A percentile compares a stretch with the other conserved stretches of the same genome.
Conservation (phyloP, 1,140 invertebrate genomes). For the Platorchestia sp. region DNA sequence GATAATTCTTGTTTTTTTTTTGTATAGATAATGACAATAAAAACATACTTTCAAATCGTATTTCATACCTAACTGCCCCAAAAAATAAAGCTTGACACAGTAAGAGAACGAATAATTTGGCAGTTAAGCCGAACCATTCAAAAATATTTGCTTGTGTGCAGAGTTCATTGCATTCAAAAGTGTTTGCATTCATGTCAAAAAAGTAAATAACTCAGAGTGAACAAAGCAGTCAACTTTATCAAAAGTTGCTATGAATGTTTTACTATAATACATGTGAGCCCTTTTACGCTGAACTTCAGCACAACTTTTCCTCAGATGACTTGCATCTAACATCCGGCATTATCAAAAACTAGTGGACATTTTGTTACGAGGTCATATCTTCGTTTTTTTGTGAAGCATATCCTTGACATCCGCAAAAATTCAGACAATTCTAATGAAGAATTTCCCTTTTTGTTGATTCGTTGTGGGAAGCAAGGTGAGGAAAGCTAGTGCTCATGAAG, state of each 20-base stretch:
- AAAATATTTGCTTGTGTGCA: not conserved
- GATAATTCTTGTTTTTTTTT: too few species aligned
- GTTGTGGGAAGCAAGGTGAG: not conserved
- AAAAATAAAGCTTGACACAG: too few species aligned
- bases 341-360: not conserved
- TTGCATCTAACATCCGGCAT: not conserved
- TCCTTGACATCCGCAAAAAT: conserved; percentile 18
- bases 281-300: not conserved
- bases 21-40: too few species aligned
- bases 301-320: not conserved
- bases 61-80: too few species aligned
- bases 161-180: not conserved
- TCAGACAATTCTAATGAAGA: not conserved
- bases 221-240: not conserved
- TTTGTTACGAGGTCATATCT: not conserved
- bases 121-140: too few species aligned
- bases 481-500: not conserved
- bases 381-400: not conserved
- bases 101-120: too few species aligned
- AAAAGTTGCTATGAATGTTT: not conserved
- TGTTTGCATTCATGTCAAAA: not conserved
- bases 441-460: conserved; percentile 5
- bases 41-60: too few species aligned
- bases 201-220: not conserved
- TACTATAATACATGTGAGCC: too few species aligned